Base-by-base conservation (phyloP, 2,113 vertebrate genomes). In the Lophotis ruficrista region DNA sequence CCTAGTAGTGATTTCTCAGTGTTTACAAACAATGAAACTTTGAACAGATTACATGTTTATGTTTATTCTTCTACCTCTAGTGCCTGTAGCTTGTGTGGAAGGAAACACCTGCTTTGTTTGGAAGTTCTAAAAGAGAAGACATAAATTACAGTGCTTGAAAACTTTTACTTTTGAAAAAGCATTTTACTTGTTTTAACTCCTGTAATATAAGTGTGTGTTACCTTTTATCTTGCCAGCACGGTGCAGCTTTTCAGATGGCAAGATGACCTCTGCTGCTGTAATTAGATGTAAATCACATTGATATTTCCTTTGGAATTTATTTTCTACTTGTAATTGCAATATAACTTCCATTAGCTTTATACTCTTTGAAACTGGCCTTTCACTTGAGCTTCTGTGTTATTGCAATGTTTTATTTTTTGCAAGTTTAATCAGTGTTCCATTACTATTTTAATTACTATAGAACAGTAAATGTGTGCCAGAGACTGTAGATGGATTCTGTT, bases 201-300 rank as follows among this genome's bases (percentile, higher is more conserved):
- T 60, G 5, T 86, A 25, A 0, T 30, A 14, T 53, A 45, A 21
- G 28, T 37, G 27, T 18, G 11, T 38, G 4, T 18, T 48, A 37
- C n/a, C 13, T 90, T 91, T 43, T 43, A 57, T 87, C 48, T 58
- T 90, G 70, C 30, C 13, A 51, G 18, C 83, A 50, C 5, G 0
- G 33, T 85, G 33, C 13, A 64, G 48, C 8, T 87, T 93, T 90
- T 90, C 73, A 92, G 91, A 88, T 0, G 4, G 38, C 27, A 78
- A 75, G 35, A 90, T 89, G 79, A 92, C 75, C 64, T 80, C 71
- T 71, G 31, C 30, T 83, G 51, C 22, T 91, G 60, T 83, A 94
- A 94, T 94, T 77, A 90, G 75, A 91, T 82, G 57, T 47, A 88
- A 94, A 96, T 83, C 60, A 61, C n/a, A 71, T 15, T 48, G 41